Base-by-base conservation (phyloP, 2,797 vertebrate species). In the Tarsius wallacei region DNA sequence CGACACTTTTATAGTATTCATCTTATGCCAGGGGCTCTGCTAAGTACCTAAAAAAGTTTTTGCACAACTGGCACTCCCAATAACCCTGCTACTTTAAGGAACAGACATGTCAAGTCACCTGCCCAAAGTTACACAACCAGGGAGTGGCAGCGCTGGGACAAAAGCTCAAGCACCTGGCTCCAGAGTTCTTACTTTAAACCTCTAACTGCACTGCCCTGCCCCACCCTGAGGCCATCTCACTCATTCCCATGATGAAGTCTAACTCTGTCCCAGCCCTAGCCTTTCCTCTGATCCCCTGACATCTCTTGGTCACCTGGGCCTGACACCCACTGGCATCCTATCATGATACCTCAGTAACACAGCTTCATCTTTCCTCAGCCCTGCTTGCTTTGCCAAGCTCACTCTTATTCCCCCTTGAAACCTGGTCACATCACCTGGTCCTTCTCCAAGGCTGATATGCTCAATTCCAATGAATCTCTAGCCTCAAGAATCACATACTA, bases 341-440 rank as follows among this genome's bases (percentile, higher is more conserved):
- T 13, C 7, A 57, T 33, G 61, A 33, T 24, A 81, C 24, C 33
- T 61, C 5, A 51, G 14, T 59, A 81, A 71, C 2, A 49, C 8
- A 51, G 78, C 63, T 86, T 91, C 85, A 33, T 68, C 82, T n/a
- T 76, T 89, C 57, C 82, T 88, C 17, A 82, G 57, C 91, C 88
- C 36, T 55, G 61, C 57, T 24, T 61, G 57, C 68, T 66, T 15
- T 61, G 64, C 28, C 59, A 76, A 91, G 42, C 31, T 59, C 5
- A 31, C 11, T 61, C n/a, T 47, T 26, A 83, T 26, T 61, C 26
- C 31, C 61, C 7, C 51, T 7, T 26, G 49, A 71, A 31, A 66
- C 2, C 7, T 24, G 49, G 76, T 81, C 82, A 87, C 28, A 63
- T 17, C 53, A 51, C 42, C 16, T 8, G 74, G 74, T 12, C 49